Conservation (phyloP, 2,888 invertebrate genomes). For the Heliconius hortense region DNA sequence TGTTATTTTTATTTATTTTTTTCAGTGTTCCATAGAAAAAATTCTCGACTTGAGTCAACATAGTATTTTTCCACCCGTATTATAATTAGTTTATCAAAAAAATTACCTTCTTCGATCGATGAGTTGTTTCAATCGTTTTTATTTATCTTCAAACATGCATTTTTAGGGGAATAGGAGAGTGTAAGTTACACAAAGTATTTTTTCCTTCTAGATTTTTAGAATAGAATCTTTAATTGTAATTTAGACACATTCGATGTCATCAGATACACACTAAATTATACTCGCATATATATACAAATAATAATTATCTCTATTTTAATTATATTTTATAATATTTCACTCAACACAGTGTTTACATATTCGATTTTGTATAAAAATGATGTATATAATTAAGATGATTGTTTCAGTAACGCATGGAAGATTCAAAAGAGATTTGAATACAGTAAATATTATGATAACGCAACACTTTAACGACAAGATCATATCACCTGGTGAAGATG, state of each 20-base stretch:
- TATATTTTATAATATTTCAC: no score
- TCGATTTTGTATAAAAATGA: not conserved
- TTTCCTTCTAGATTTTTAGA: no score
- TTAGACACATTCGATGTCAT: no score
- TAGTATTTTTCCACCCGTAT: not conserved
- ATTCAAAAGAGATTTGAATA: slow-evolving; percentile 58
- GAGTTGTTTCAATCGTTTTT: no score
- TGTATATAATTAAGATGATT: not conserved
- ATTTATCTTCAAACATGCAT: no score
- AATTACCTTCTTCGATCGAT: not conserved
- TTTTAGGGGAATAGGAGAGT: no score
- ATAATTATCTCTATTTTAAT: no score
- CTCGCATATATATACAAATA: no score
- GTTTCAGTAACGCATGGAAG: slow-evolving; percentile 54
- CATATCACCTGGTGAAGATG: slow-evolving; percentile 79
- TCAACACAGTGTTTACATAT: no score
- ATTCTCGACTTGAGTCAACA: not conserved
- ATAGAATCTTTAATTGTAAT: no score
- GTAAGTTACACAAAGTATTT: no score
- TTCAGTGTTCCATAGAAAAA: not conserved
- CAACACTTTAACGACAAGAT: slow-evolving; percentile 76
- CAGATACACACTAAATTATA: no score
- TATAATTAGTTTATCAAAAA: not conserved
- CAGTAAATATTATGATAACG: slow-evolving; percentile 64
- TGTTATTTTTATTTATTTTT: not conserved